Evolutionary conservation across 1,140 invertebrate genomes (phyloP).

Genomic region (Zaprionus inermis): DNA sequence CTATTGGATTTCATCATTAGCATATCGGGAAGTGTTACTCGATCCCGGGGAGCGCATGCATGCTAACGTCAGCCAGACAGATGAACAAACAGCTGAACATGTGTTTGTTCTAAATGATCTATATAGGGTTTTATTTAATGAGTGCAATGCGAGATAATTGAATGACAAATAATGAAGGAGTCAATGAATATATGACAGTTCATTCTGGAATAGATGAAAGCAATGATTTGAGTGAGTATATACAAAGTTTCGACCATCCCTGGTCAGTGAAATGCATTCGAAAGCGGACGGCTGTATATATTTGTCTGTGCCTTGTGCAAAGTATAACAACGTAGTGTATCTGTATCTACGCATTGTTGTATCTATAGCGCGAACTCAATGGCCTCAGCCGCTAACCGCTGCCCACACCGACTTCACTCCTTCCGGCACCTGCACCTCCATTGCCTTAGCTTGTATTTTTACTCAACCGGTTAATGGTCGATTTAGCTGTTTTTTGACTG

Average conservation of each 20-base stretch:
- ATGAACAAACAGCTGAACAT: conserved; percentile 46
- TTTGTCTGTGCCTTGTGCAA: conserved; percentile 1
- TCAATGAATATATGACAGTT: neutral
- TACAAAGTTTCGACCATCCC: conserved; percentile 1
- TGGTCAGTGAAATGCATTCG: conserved; percentile 9
- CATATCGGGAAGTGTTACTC: conserved; percentile 11
- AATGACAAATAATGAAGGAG: neutral
- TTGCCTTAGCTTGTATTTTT: conserved; percentile 31
- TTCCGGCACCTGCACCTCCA: neutral
- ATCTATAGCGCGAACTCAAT: conserved; percentile 30
- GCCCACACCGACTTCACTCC: too few species aligned
- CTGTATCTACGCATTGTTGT: neutral
- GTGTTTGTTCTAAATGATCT: neutral
- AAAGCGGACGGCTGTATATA: conserved; percentile 22
- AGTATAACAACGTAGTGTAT: conserved; percentile 3
- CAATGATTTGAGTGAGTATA: too few species aligned
- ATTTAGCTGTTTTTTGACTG: conserved; percentile 75
- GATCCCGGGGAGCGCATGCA: neutral
- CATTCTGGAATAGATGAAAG: neutral
- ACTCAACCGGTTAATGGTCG: conserved; percentile 68
- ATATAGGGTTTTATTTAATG: conserved; percentile 8
- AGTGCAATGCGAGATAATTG: neutral
- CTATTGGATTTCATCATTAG: conserved; percentile 45
- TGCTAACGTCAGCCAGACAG: conserved; percentile 41
- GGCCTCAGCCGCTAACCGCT: conserved; percentile 1